Evolutionary conservation across 2,113 vertebrate species (phyloP).

Genomic region (Melanerpes aurifrons): DNA sequence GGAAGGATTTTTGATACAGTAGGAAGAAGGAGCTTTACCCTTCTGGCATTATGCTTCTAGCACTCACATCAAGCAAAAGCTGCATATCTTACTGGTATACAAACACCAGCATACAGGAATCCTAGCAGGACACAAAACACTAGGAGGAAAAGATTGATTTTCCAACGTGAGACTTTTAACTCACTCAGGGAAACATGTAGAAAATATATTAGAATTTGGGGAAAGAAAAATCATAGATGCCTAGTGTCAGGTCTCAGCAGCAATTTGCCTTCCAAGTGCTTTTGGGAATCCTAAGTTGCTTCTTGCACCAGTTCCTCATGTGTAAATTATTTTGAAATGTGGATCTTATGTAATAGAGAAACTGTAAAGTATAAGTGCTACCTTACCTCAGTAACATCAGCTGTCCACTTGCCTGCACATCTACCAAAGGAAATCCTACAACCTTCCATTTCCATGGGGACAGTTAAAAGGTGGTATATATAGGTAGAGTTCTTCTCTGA

Average conservation of each 20-base stretch:
- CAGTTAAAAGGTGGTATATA: not conserved
- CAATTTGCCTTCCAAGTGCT: not conserved
- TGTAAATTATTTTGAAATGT: not conserved
- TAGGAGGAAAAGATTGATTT: not conserved
- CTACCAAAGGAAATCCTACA: not conserved
- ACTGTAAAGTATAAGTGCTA: not conserved
- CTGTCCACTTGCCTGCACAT: not conserved
- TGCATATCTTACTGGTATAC: not conserved
- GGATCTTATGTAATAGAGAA: not conserved
- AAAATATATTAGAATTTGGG: not conserved
- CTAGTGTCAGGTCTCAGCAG: not conserved
- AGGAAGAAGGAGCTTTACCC: conserved; percentile 45
- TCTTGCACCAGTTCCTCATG: not conserved
- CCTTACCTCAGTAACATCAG: not conserved
- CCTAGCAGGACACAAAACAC: not conserved
- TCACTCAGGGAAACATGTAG: not conserved
- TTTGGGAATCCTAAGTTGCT: not conserved
- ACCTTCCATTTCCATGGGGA: not conserved
- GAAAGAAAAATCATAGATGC: not conserved
- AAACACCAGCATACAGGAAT: not conserved
- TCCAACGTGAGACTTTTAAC: not conserved
- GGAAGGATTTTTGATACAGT: conserved; percentile 38
- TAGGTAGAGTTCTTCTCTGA: not conserved
- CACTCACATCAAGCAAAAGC: not conserved
- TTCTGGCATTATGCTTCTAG: not conserved